phyloP scores from a whole-genome alignment of 2,797 vertebrate genomes.

The Antrozous pallidus region DNA sequence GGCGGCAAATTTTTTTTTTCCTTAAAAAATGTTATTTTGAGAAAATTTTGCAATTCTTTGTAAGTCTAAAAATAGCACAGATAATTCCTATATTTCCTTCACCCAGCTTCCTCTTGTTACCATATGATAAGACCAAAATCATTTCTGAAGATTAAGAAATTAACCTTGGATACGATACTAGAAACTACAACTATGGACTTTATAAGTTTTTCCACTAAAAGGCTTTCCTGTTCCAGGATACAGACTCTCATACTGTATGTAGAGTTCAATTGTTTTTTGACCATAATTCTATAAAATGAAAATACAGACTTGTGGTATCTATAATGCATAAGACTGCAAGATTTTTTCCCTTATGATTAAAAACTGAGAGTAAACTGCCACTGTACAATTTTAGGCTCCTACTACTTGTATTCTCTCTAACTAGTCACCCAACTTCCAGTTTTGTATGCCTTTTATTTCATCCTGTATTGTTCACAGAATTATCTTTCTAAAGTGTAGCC shows the following conservation, averaged over 20 bases:
- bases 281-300: not conserved
- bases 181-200: not conserved
- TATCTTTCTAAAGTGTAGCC: not conserved
- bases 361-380: not conserved
- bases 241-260: not conserved
- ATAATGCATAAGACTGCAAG: not conserved
- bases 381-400: not conserved
- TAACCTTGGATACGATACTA: not conserved
- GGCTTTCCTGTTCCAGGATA: not conserved
- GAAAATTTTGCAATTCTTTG: not conserved
- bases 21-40: not conserved
- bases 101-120: not conserved
- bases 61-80: not conserved
- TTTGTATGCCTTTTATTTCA: not conserved
- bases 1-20: no score
- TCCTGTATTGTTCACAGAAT: not conserved
- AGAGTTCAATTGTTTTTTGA: not conserved
- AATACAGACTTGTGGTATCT: not conserved
- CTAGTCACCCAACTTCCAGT: not conserved
- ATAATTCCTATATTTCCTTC: not conserved
- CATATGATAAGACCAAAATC: not conserved
- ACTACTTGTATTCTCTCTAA: not conserved
- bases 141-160: not conserved
- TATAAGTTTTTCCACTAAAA: not conserved
- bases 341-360: not conserved